Evolutionary conservation across 2,797 vertebrate species (phyloP), one percentile per base, ranked within the genome.

Genomic region (Crossoptilon crossoptilon): DNA sequence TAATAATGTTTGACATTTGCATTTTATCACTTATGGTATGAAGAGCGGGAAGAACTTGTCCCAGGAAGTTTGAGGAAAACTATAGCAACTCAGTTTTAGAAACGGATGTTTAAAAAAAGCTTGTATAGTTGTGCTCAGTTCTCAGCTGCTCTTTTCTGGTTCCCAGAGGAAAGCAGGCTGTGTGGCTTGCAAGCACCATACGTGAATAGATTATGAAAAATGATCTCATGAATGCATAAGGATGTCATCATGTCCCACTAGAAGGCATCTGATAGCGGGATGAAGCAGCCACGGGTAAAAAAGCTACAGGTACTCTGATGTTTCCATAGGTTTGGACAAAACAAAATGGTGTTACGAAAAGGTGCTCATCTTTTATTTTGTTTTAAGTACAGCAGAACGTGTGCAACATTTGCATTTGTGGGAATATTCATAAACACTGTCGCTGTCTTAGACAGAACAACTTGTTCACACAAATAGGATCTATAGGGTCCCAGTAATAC

Each of bases 1-100:
- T 97, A 97, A 98, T 98, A 97, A 97, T 95, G 96, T 98, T 98
- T 97, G 96, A 96, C 96, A 96, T 96, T 97, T 97, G 95, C 97
- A 96, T 96, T 96, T 97, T 96, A 97, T 96, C 94, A 91, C 93
- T 96, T 95, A 74, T 3, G 53, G 55, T 87, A 88, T 80, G 80
- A 96, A 93, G 92, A 97, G 94, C 84, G 67, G 79, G 96, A 95
- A 95, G 86, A 95, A 95, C 91, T 80, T 90, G 91, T 97, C 96
- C 83, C 84, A 94, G 91, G 75, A 96, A 97, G 90, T 97, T 92
- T 92, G 72, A 63, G 74, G 62, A 81, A 95, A 96, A 96, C 51
- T 94, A 82, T 82, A 82, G 77, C 85, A 94, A 88, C 60, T 94
- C 92, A 13, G 60, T 91, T 77, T 79, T 85, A 95, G 91, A 95